Conservation (phyloP, 1,140 invertebrate genomes). For the Ylistrum balloti region DNA sequence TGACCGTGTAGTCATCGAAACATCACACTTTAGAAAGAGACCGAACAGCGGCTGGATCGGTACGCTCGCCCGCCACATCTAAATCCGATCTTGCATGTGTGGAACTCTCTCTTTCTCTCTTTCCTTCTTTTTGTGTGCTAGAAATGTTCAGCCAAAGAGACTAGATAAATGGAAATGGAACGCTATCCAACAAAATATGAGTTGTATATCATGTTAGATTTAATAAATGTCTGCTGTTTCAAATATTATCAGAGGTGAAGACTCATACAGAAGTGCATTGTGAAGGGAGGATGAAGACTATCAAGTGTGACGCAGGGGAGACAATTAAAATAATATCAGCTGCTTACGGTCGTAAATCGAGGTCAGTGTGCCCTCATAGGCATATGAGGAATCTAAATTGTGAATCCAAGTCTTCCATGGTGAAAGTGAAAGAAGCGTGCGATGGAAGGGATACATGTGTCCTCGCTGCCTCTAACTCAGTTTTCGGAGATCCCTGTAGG, state of each 20-base stretch:
- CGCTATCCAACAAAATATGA: too few relatives aligned
- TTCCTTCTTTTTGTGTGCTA: too few relatives aligned
- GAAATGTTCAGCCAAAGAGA: too few relatives aligned
- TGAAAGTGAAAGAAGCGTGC: neutral
- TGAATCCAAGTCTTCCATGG: neutral
- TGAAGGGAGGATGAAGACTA: neutral
- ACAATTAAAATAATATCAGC: neutral
- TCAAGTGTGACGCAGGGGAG: neutral
- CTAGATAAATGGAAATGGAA: too few relatives aligned
- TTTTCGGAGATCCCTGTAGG: constrained; percentile 45
- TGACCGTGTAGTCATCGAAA: too few relatives aligned
- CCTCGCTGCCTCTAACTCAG: neutral
- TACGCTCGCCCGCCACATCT: too few relatives aligned
- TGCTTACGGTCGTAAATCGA: neutral
- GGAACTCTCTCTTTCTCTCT: too few relatives aligned
- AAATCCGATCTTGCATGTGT: too few relatives aligned
- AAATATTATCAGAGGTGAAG: neutral
- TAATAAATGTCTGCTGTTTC: too few relatives aligned
- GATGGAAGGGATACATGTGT: constrained; percentile 1
- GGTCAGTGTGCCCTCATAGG: neutral
- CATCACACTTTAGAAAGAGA: too few relatives aligned
- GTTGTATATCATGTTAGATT: too few relatives aligned
- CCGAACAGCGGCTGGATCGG: too few relatives aligned
- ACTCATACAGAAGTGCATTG: neutral
- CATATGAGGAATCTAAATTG: neutral